Percentiles rank a stretch among this genome's conserved stretches.
Evolutionary conservation across 2,888 invertebrate genomes (phyloP).

Genomic region (Spilarctia lutea): DNA sequence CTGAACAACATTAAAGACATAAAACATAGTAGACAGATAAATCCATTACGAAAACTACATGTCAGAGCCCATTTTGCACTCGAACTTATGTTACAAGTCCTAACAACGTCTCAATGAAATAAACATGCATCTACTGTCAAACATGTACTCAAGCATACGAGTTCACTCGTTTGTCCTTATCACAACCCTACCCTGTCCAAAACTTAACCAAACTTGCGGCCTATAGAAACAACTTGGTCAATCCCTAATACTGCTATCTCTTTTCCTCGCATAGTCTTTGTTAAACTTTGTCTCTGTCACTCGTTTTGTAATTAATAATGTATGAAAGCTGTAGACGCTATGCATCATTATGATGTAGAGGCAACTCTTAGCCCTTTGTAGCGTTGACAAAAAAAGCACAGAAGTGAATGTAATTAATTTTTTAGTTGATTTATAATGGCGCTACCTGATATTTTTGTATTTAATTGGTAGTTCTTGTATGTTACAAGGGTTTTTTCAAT

Average conservation of each 20-base stretch:
- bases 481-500: slow-evolving; percentile 23
- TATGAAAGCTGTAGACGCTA: slow-evolving; percentile 75
- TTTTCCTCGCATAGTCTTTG: slow-evolving; percentile 31
- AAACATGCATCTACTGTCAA: slow-evolving; percentile 40
- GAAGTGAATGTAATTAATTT: slow-evolving; percentile 56
- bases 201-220: slow-evolving; percentile 53
- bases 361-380: slow-evolving; percentile 60
- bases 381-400: slow-evolving; percentile 66
- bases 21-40: not conserved
- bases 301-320: slow-evolving; percentile 78
- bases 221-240: slow-evolving; percentile 57
- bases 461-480: slow-evolving; percentile 26
- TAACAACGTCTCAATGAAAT: slow-evolving; percentile 33
- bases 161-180: slow-evolving; percentile 53
- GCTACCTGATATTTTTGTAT: slow-evolving; percentile 29
- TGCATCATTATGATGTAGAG: slow-evolving; percentile 76
- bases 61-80: slow-evolving; percentile 4
- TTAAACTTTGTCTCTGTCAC: slow-evolving; percentile 57
- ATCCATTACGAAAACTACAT: not conserved
- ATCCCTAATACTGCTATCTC: slow-evolving; percentile 52
- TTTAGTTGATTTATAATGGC: slow-evolving; percentile 36
- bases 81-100: slow-evolving; percentile 37
- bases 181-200: slow-evolving; percentile 54
- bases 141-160: slow-evolving; percentile 30
- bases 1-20: not conserved